A percentile compares a stretch with the other conserved stretches of the same genome.
Conservation (phyloP, 2,888 invertebrate genomes). For the Toxonevra muliebris region DNA sequence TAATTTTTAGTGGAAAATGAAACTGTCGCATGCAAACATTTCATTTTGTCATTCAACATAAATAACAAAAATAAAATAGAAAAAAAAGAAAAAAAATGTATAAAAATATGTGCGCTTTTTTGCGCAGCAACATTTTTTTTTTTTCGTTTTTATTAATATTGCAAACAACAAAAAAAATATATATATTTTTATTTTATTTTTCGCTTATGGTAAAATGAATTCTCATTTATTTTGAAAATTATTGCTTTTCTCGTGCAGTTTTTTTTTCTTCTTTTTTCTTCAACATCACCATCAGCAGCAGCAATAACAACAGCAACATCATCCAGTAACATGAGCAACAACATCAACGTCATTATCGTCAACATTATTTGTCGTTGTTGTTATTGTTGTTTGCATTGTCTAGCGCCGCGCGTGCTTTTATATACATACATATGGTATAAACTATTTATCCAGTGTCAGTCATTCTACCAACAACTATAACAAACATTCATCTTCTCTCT, state of each 20-base stretch:
- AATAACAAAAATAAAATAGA: neutral
- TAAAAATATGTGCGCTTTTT: slow-evolving; percentile 39
- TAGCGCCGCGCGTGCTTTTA: neutral
- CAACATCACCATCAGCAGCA: no score
- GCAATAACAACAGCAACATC: slow-evolving; percentile 9
- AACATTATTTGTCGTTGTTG: neutral
- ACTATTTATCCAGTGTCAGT: no score
- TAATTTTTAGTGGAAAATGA: neutral
- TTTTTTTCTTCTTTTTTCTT: no score
- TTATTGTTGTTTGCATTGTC: slow-evolving; percentile 1
- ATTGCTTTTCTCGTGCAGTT: slow-evolving; percentile 10
- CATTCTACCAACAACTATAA: no score
- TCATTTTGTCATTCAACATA: neutral
- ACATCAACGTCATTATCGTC: slow-evolving; percentile 17
- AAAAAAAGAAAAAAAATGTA: slow-evolving; percentile 23
- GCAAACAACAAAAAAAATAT: neutral
- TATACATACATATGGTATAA: no score
- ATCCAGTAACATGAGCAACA: slow-evolving; percentile 2
- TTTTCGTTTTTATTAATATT: neutral
- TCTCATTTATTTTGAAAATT: slow-evolving; percentile 28
- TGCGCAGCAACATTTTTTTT: slow-evolving; percentile 3
- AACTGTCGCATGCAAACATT: slow-evolving; percentile 5
- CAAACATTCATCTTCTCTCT: no score
- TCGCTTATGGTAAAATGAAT: slow-evolving; percentile 27
- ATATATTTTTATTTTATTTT: slow-evolving; percentile 9